These are phyloP conservation scores for Ecdyonurus torrentis DNA, from an alignment of 2,888 invertebrate genomes.

Conservation along the genomic window DNA sequence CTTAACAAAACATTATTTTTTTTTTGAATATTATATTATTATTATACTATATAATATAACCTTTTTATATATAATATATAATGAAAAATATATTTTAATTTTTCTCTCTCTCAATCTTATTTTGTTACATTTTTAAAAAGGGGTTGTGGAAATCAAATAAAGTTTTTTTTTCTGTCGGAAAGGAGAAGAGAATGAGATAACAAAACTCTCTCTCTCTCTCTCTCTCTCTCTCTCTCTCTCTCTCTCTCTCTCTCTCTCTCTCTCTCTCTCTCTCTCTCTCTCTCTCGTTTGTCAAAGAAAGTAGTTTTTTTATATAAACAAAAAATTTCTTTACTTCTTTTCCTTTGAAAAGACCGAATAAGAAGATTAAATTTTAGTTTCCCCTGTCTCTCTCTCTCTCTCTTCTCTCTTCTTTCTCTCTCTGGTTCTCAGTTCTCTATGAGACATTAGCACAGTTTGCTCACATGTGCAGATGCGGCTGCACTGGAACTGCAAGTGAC, in stretches of 20 bases:
- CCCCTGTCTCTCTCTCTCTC: not conserved
- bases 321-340: not conserved
- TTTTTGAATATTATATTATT: not conserved
- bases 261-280: constrained; percentile 4
- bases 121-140: not conserved
- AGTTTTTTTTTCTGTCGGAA: not conserved
- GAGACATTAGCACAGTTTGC: too few relatives aligned
- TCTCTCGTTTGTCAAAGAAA: constrained; percentile 2
- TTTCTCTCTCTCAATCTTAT: too few relatives aligned
- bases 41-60: not conserved
- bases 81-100: too few relatives aligned
- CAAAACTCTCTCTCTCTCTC: too few relatives aligned
- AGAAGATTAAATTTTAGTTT: not conserved
- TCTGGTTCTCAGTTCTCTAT: too few relatives aligned
- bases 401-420: not conserved
- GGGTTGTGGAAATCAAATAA: not conserved
- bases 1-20: not conserved
- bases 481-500: too few relatives aligned
- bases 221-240: too few relatives aligned
- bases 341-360: not conserved
- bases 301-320: not conserved
- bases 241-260: constrained; percentile 6
- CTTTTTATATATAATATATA: not conserved
- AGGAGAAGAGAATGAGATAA: constrained; percentile 1
- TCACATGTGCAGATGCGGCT: too few relatives aligned